Base-by-base conservation (phyloP, 2,888 invertebrate species). In the Leucoma salicis region DNA sequence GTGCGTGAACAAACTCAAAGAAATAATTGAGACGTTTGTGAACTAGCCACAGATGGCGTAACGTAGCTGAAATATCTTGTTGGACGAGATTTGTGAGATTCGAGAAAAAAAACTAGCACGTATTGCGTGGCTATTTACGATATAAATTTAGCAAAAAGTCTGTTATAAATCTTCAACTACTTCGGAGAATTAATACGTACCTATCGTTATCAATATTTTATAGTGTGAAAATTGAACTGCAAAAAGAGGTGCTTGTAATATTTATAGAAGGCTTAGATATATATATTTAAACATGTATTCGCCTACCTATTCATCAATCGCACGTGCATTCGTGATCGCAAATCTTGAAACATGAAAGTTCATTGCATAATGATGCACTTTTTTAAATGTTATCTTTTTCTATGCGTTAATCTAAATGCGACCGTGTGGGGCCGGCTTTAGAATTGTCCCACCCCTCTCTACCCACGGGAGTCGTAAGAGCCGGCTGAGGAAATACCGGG, bases 1-100 rank as follows among this genome's bases (percentile, higher is more conserved):
- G n/a, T n/a, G n/a, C n/a, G n/a, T n/a, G 6, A 25, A 31, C 14
- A 31, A 25, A 31, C 14, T 14, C 21, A 24, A 14, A 8, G 21
- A 31, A 32, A 39, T 32, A 32, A 39, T 32, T 32, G 8, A 16
- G 12, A 2, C 15, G n/a, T 32, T n/a, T 32, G 15, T 24, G 13
- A 16, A 5, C 16, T 15, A 8, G 16, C 16, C 16, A 25, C 39
- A 39, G 13, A 24, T 39, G 27, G n/a, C 39, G n/a, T 27, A 18
- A 32, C 16, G 16, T 33, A 16, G 16, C 31, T 39, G 14, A 32
- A 11, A 14, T 27, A 14, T 25, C 11, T 32, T 25, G 21, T 21
- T 24, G 4, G 11, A 38, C 14, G 3, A 15, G 31, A 29, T 25
- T 38, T 38, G 14, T 14, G 11, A 10, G 11, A 10, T 12, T n/a